These are phyloP conservation scores for Chlorops oryzae DNA, from an alignment of 1,140 invertebrate genomes.

Conservation along the genomic window DNA sequence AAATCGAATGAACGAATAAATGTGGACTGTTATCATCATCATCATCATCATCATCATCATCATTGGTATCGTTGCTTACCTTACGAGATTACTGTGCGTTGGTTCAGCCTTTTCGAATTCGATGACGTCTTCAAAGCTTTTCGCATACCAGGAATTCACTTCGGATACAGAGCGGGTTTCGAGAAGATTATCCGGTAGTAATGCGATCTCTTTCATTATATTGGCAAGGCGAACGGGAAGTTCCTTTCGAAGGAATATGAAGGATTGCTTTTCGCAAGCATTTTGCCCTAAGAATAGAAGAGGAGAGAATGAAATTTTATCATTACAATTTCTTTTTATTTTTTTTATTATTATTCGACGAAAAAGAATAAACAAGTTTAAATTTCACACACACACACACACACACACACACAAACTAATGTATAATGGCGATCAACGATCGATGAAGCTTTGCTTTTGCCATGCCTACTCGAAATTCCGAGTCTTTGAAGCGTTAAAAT, in stretches of 20 bases:
- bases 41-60: background rate
- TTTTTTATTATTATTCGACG: too few species aligned
- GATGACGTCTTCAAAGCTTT: slow-evolving; percentile 88
- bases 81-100: slow-evolving; percentile 57
- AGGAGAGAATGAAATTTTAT: too few species aligned
- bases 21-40: background rate
- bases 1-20: background rate
- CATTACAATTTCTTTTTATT: too few species aligned
- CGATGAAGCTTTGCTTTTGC: too few species aligned
- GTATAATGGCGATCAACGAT: too few species aligned
- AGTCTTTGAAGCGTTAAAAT: too few species aligned
- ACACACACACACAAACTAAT: too few species aligned
- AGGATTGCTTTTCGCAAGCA: slow-evolving; percentile 85
- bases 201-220: slow-evolving; percentile 96
- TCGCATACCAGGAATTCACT: slow-evolving; percentile 85
- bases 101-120: slow-evolving; percentile 80
- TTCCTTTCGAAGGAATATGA: slow-evolving; percentile 90
- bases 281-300: slow-evolving; percentile 68
- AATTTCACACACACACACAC: too few species aligned
- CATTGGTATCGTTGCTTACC: slow-evolving; percentile 49
- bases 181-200: slow-evolving; percentile 83
- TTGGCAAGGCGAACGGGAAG: slow-evolving; percentile 91
- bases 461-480: too few species aligned
- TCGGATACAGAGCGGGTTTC: slow-evolving; percentile 82
- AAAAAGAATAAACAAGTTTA: too few species aligned